Conservation (phyloP, 2,797 vertebrate species). For the Myotis myotis region DNA sequence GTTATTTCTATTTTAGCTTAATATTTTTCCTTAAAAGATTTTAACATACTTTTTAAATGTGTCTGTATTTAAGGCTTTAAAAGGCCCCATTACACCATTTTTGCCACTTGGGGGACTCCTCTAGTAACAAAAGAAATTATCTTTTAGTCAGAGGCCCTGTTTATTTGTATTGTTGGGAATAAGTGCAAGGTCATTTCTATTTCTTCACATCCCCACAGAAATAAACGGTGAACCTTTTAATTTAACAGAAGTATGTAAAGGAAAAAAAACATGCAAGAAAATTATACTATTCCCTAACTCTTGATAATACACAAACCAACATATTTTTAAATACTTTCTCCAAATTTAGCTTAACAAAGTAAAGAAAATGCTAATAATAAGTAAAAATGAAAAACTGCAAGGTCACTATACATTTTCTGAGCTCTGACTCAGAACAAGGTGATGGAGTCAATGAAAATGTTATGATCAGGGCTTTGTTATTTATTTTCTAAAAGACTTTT, state of each 20-base stretch:
- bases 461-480: not conserved
- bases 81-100: conserved; percentile 14
- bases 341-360: conserved; percentile 17
- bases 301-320: not conserved
- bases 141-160: not conserved
- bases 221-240: not conserved
- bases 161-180: not conserved
- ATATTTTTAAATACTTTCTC: not conserved
- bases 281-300: not conserved
- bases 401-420: not conserved
- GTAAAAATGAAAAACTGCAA: not conserved
- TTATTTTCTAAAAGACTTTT: not conserved
- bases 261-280: not conserved
- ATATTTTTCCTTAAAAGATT: not conserved
- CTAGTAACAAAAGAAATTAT: conserved; percentile 53
- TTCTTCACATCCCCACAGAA: not conserved
- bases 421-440: not conserved
- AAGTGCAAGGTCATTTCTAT: not conserved
- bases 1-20: conserved; percentile 16
- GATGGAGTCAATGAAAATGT: conserved; percentile 23
- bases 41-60: conserved; percentile 14
- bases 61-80: conserved; percentile 21
- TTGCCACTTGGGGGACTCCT: conserved; percentile 65
- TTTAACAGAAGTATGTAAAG: not conserved
- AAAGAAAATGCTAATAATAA: not conserved